phyloP scores from a whole-genome alignment of 1,140 invertebrate genomes.

The Vanessa tameamea region DNA sequence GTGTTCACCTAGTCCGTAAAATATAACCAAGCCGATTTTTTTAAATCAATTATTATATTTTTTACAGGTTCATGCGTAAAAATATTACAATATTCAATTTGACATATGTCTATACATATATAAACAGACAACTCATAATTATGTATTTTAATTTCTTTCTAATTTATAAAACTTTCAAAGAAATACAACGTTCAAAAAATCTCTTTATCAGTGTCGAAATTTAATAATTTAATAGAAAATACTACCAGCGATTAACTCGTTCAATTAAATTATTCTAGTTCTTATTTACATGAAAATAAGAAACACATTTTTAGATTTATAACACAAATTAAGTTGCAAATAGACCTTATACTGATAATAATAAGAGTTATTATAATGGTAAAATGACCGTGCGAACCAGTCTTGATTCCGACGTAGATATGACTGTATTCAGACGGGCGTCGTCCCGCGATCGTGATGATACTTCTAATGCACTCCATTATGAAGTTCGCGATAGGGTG shows the following conservation, averaged over 20 bases:
- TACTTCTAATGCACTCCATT: slow-evolving; percentile 62
- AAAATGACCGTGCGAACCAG: slow-evolving; percentile 48
- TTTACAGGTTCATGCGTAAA: no score
- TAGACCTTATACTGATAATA: slow-evolving; percentile 16
- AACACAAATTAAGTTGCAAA: background rate
- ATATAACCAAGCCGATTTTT: no score
- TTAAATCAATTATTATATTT: no score
- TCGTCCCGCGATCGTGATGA: slow-evolving; percentile 57
- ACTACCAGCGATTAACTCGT: background rate
- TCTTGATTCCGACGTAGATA: slow-evolving; percentile 51
- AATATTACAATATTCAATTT: no score
- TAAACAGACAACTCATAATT: no score
- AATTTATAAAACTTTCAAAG: background rate
- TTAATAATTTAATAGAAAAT: background rate
- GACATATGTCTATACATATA: no score
- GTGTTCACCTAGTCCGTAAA: no score
- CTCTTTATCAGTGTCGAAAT: background rate
- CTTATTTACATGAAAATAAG: background rate
- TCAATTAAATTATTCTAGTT: background rate
- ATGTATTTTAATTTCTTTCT: no score
- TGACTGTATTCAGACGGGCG: slow-evolving; percentile 51
- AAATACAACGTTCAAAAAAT: background rate
- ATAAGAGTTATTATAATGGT: slow-evolving; percentile 28
- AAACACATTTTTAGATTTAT: background rate
- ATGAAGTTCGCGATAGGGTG: slow-evolving; percentile 44